A percentile compares a stretch with the other conserved stretches of the same genome.
These are phyloP conservation scores for Tarsius wallacei DNA, from an alignment of 2,797 vertebrate genomes.

Conservation along the genomic window DNA sequence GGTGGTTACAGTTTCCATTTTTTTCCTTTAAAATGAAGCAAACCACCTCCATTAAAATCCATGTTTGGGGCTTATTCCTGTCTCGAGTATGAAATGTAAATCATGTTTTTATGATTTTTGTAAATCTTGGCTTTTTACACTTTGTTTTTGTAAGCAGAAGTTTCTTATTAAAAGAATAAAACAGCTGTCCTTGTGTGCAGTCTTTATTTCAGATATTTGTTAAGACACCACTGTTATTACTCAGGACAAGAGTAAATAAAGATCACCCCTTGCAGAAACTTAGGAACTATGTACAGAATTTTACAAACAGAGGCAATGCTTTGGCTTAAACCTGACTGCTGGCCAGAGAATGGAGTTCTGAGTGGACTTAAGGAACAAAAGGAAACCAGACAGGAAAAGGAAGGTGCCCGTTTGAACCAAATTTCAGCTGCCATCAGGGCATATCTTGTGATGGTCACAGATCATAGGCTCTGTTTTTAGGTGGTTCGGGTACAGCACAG, in stretches of 20 bases:
- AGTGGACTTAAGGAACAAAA: neutral
- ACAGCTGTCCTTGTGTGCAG: conserved; percentile 42
- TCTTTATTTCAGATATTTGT: conserved; percentile 85
- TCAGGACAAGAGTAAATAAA: conserved; percentile 56
- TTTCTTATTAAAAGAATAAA: conserved; percentile 92
- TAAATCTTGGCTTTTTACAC: conserved; percentile 93
- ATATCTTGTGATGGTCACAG: conserved; percentile 49
- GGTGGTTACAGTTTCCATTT: conserved; percentile 33
- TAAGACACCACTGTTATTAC: conserved; percentile 62
- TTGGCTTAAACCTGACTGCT: conserved; percentile 14
- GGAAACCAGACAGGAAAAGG: neutral
- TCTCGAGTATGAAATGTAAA: conserved; percentile 89
- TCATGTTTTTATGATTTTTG: conserved; percentile 92
- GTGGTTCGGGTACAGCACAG: conserved; percentile 44
- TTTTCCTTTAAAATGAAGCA: conserved; percentile 77
- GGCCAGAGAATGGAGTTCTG: neutral
- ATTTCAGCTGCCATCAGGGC: conserved; percentile 46
- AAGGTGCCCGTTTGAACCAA: neutral
- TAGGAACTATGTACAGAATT: conserved; percentile 58
- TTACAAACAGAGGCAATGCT: conserved; percentile 40
- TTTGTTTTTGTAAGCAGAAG: conserved; percentile 92
- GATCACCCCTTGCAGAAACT: conserved; percentile 39
- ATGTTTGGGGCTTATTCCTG: conserved; percentile 82
- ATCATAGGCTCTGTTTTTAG: conserved; percentile 24
- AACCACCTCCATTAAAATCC: conserved; percentile 80